Evolutionary conservation across 2,113 vertebrate genomes (phyloP).

Genomic region (Ceyx margarethae): DNA sequence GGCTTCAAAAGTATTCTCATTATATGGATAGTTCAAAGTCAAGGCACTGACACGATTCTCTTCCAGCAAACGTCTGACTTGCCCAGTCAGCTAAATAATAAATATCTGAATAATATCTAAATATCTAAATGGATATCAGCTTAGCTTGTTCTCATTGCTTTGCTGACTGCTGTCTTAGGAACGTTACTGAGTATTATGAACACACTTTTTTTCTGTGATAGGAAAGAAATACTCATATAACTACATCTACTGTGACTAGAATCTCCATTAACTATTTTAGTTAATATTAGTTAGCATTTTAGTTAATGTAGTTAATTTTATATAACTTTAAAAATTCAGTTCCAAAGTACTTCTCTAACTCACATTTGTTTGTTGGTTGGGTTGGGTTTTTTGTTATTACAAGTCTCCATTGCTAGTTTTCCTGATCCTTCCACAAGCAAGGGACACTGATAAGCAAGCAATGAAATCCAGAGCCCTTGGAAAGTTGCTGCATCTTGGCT

Average conservation of each 20-base stretch:
- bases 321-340: background rate
- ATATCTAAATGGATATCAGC: background rate
- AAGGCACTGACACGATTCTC: background rate
- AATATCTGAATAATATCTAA: no score
- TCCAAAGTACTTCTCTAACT: background rate
- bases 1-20: background rate
- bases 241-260: background rate
- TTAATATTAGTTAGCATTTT: no score
- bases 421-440: constrained; percentile 27
- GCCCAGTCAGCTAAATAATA: background rate
- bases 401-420: constrained; percentile 45
- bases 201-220: background rate
- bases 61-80: background rate
- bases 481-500: background rate
- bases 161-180: background rate
- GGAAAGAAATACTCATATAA: background rate
- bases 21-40: background rate
- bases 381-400: constrained; percentile 11
- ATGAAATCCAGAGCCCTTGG: constrained; percentile 2
- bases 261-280: background rate
- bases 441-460: constrained; percentile 70
- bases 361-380: background rate
- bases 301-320: no score
- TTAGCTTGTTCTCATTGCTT: background rate
- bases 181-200: background rate